Base-by-base conservation (phyloP, 2,888 invertebrate species). In the Rhagium mordax region DNA sequence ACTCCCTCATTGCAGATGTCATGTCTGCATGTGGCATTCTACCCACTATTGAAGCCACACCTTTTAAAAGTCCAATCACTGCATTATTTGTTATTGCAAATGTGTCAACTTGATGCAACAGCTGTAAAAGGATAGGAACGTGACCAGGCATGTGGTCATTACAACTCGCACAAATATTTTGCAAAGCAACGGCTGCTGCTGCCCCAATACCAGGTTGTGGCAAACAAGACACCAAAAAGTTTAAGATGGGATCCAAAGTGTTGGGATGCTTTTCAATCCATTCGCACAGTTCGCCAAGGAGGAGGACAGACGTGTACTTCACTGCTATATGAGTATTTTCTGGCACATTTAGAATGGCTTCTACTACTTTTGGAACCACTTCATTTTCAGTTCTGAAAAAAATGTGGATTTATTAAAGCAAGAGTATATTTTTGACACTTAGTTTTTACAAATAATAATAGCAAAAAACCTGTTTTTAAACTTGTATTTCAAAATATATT, bases 191-290 rank as follows among this genome's bases (percentile, higher is more conserved):
- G 8, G 98, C 96, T 0, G 98, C 95, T 0, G 95, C 94, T 15
- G 92, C 91, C 0, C 95, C 91, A 66, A 96, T 87, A n/a, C 93
- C 92, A 65, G 91, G 90, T 82, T 94, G 93, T 71, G 92, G 93
- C 77, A 97, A 88, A 71, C 94, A 94, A 51, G 90, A 90, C 55
- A 96, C 89, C 27, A 97, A 89, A 84, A 94, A 95, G 87, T 96
- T 94, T 72, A 97, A 89, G 60, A 95, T 93, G 13, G 95, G 93
- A 88, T 95, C 95, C 80, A 98, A 88, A 62, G 94, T 93, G 77
- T 93, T 92, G 0, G 96, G 92, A 89, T 98, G 97, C 81, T 92
- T 91, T 84, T 97, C 95, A 67, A 98, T 94, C 98, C 98, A 99
- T 86, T 99, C 98, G 85, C 96, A 94, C 48, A 98, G 90, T 88